These are phyloP conservation scores for Pseudomyrmex dendroicus DNA, from an alignment of 1,140 invertebrate species.

Conservation along the genomic window DNA sequence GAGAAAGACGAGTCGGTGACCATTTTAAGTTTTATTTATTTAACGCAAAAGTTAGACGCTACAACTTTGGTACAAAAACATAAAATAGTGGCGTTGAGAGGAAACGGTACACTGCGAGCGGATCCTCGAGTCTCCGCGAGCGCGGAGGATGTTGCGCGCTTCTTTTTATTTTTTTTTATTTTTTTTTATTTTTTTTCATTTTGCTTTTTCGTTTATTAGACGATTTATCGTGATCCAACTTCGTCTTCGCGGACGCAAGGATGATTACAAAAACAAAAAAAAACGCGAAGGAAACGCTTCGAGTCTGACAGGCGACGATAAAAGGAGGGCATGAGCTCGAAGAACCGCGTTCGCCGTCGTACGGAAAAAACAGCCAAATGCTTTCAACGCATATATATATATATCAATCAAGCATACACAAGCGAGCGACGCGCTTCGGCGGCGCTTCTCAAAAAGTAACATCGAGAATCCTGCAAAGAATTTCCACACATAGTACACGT, in stretches of 20 bases:
- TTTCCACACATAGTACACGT: constrained; percentile 57
- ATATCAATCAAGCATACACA: constrained; percentile 64
- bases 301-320: constrained; percentile 54
- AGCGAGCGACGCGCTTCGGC: constrained; percentile 68
- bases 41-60: constrained; percentile 82
- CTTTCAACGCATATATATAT: constrained; percentile 59
- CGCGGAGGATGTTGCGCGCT: constrained; percentile 52
- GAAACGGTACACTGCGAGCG: constrained; percentile 75
- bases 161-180: neutral
- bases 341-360: constrained; percentile 71
- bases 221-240: constrained; percentile 6
- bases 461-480: constrained; percentile 58
- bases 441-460: constrained; percentile 68
- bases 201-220: constrained; percentile 18
- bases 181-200: neutral
- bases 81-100: constrained; percentile 80
- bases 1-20: neutral
- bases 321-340: constrained; percentile 63
- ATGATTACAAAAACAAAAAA: constrained; percentile 43
- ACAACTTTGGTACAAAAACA: constrained; percentile 84
- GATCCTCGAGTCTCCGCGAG: constrained; percentile 72
- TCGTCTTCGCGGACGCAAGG: constrained; percentile 22
- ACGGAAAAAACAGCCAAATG: constrained; percentile 66
- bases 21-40: constrained; percentile 80
- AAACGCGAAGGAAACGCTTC: constrained; percentile 61